Percentiles rank a stretch among this genome's conserved stretches.
phyloP scores from a whole-genome alignment of 2,113 vertebrate species.

The Chlamydotis undulata region DNA sequence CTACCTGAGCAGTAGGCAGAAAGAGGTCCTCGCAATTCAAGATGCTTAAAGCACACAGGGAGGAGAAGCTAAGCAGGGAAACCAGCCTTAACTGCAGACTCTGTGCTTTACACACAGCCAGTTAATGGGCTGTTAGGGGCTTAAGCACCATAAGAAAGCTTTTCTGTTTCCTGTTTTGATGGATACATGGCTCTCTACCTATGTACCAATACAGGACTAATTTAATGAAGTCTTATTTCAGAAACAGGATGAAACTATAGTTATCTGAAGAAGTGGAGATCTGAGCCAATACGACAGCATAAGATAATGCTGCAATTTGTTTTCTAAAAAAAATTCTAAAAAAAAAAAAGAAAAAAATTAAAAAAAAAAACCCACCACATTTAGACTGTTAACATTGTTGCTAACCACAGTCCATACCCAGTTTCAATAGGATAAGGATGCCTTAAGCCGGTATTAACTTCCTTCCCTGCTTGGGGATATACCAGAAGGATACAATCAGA shows the following conservation, averaged over 20 bases:
- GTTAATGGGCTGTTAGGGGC: not conserved
- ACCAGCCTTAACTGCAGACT: not conserved
- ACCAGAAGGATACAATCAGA: not conserved
- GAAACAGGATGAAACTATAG: not conserved
- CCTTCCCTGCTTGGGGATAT: not conserved
- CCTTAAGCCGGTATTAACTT: not conserved
- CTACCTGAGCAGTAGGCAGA: not conserved
- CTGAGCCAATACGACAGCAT: not conserved
- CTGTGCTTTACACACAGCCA: not conserved
- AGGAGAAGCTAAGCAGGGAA: not conserved
- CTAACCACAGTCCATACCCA: not conserved
- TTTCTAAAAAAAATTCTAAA: not conserved
- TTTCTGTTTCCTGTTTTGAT: not conserved
- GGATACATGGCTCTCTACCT: not conserved
- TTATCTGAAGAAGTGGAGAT: not conserved
- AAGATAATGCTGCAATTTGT: not conserved
- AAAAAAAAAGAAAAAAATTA: no score
- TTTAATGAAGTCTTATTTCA: not conserved
- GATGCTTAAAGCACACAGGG: not conserved
- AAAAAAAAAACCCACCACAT: no score
- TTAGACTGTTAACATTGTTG: not conserved
- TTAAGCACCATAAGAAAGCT: not conserved
- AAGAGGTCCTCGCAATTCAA: not conserved
- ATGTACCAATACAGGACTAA: not conserved
- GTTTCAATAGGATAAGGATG: not conserved